A percentile compares a stretch with the other conserved stretches of the same genome.
phyloP scores from a whole-genome alignment of 92 coral and sea anemone species.

The Porites lobata region DNA sequence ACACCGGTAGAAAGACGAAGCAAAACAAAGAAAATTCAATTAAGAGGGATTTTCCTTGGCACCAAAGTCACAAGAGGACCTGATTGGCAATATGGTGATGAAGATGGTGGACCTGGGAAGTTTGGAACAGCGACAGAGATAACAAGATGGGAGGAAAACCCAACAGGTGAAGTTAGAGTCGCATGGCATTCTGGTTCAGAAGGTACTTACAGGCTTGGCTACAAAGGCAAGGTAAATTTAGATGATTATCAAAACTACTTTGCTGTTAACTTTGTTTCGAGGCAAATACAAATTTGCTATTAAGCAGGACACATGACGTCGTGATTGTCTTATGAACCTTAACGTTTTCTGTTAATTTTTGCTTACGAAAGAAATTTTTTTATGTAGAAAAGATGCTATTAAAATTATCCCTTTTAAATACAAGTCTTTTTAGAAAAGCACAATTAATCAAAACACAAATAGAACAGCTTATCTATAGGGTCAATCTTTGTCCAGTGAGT shows the following conservation, averaged over 20 bases:
- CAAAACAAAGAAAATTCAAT: neutral
- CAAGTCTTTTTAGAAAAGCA: too few relatives aligned
- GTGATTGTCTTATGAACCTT: too few relatives aligned
- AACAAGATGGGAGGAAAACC: conserved; percentile 5
- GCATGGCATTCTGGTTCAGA: conserved; percentile 48
- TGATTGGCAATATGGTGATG: conserved; percentile 23
- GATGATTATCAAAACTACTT: neutral
- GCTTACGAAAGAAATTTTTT: too few relatives aligned
- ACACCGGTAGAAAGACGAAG: neutral
- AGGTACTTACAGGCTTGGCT: conserved; percentile 48
- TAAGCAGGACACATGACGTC: too few relatives aligned
- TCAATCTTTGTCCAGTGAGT: too few relatives aligned
- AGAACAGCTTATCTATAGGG: too few relatives aligned
- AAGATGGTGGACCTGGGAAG: conserved; percentile 12
- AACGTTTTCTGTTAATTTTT: too few relatives aligned
- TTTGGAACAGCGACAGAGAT: conserved; percentile 28
- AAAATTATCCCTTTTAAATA: too few relatives aligned
- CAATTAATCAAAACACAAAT: too few relatives aligned
- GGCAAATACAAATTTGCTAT: too few relatives aligned
- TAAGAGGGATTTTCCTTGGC: conserved; percentile 25
- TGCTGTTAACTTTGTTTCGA: neutral
- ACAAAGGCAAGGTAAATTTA: conserved; percentile 48
- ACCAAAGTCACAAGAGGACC: conserved; percentile 31
- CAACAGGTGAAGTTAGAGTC: conserved; percentile 36
- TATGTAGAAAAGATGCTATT: too few relatives aligned